Evolutionary conservation across 23 tunicate genomes (phyloP).

Genomic region (Ascidia mentula): DNA sequence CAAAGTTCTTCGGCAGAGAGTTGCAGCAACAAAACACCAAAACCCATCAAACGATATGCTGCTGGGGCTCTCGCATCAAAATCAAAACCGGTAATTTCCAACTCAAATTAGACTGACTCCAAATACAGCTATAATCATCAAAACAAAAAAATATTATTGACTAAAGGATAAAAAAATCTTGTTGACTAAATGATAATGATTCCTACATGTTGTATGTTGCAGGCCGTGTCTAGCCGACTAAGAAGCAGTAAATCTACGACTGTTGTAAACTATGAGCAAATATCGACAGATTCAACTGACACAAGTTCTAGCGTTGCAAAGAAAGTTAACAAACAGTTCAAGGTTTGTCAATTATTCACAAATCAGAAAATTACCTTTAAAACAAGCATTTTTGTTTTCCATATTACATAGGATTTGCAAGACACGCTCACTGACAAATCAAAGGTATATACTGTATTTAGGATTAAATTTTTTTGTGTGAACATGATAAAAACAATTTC

Average conservation of each 20-base stretch:
- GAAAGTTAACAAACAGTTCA: neutral
- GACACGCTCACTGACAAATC: neutral
- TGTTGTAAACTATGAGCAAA: neutral
- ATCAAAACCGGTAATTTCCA: neutral
- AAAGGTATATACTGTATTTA: neutral
- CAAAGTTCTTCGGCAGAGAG: slow-evolving; percentile 1
- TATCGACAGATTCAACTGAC: neutral
- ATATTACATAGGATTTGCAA: neutral
- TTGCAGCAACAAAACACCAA: neutral
- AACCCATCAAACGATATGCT: neutral
- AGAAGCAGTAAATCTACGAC: neutral
- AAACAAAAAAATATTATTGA: too few species aligned
- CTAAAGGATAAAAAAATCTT: too few species aligned
- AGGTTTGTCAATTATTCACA: neutral
- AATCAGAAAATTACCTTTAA: neutral
- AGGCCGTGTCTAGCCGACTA: neutral
- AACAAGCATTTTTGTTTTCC: neutral
- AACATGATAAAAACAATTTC: neutral
- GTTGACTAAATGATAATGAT: too few species aligned
- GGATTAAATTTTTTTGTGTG: neutral
- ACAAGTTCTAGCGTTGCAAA: neutral
- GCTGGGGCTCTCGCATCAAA: neutral
- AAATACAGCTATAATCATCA: too few species aligned
- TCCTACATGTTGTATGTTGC: too few species aligned
- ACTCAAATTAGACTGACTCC: too few species aligned